Conservation (phyloP, 2,797 vertebrate species). For the Podarcis siculus region DNA sequence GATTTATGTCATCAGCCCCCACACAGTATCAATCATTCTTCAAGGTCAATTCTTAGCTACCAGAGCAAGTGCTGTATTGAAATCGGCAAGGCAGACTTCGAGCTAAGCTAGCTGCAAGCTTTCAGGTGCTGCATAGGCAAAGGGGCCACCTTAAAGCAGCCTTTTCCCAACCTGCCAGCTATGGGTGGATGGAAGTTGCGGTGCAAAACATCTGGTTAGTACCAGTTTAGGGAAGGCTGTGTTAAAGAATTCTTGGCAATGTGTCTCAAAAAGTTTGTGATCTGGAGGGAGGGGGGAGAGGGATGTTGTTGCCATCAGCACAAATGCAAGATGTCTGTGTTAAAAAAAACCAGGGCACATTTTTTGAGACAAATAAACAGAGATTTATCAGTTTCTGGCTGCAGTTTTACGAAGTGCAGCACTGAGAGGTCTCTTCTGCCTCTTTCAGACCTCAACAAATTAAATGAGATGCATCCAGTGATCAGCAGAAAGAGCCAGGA, state of each 20-base stretch:
- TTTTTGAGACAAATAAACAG: slow-evolving; percentile 75
- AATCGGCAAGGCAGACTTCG: slow-evolving; percentile 72
- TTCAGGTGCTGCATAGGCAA: slow-evolving; percentile 71
- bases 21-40: slow-evolving; percentile 76
- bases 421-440: slow-evolving; percentile 70
- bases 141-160: neutral
- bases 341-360: slow-evolving; percentile 63
- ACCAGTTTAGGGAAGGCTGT: neutral
- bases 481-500: slow-evolving; percentile 58
- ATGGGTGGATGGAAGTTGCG: too few relatives aligned
- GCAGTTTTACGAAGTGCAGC: slow-evolving; percentile 69
- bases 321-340: slow-evolving; percentile 64
- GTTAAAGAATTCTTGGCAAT: slow-evolving; percentile 75
- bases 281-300: slow-evolving; percentile 36
- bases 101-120: slow-evolving; percentile 63
- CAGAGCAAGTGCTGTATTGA: slow-evolving; percentile 74
- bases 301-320: slow-evolving; percentile 48
- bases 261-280: slow-evolving; percentile 43
- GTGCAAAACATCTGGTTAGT: too few relatives aligned
- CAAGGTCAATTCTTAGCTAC: slow-evolving; percentile 75
- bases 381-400: slow-evolving; percentile 76
- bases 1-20: slow-evolving; percentile 78
- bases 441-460: slow-evolving; percentile 68
- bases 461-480: slow-evolving; percentile 54
- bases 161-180: too few relatives aligned